Percentiles rank a stretch among this genome's conserved stretches.
Evolutionary conservation across 2,113 vertebrate species (phyloP).

Genomic region (Lepidothrix coronata): DNA sequence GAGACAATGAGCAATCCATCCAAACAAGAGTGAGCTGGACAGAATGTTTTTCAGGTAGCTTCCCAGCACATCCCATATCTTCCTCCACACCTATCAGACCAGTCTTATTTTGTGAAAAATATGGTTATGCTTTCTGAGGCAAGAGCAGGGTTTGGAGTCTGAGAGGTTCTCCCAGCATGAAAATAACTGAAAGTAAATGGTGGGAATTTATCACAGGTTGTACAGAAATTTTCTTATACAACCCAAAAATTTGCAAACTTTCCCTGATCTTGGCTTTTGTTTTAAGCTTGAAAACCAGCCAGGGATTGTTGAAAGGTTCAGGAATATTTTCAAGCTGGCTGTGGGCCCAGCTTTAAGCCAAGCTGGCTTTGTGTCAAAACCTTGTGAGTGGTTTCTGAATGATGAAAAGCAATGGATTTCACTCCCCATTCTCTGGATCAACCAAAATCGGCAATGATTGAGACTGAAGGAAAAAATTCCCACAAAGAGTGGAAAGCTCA

Average conservation of each 20-base stretch:
- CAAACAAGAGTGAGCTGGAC: neutral
- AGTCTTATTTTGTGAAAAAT: neutral
- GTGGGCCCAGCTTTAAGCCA: neutral
- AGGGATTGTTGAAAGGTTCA: slow-evolving; percentile 56
- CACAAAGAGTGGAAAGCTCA: neutral
- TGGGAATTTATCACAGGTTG: neutral
- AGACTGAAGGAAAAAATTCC: slow-evolving; percentile 6
- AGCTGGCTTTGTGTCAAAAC: slow-evolving; percentile 48
- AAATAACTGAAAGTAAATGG: slow-evolving; percentile 1
- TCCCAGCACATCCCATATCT: neutral
- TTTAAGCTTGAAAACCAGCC: slow-evolving; percentile 49
- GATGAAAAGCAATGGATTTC: slow-evolving; percentile 48
- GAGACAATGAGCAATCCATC: neutral
- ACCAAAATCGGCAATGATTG: neutral
- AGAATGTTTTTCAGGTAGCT: neutral
- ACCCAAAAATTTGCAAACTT: slow-evolving; percentile 24
- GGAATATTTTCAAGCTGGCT: slow-evolving; percentile 47
- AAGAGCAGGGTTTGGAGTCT: neutral
- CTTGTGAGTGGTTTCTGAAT: slow-evolving; percentile 49
- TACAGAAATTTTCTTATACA: slow-evolving; percentile 1
- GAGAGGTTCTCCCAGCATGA: neutral
- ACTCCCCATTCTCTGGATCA: neutral
- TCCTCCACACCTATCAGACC: neutral
- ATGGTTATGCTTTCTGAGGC: neutral
- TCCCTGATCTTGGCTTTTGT: slow-evolving; percentile 32